Base-by-base conservation (phyloP, 2,888 invertebrate species). In the Calephelis perditalis region DNA sequence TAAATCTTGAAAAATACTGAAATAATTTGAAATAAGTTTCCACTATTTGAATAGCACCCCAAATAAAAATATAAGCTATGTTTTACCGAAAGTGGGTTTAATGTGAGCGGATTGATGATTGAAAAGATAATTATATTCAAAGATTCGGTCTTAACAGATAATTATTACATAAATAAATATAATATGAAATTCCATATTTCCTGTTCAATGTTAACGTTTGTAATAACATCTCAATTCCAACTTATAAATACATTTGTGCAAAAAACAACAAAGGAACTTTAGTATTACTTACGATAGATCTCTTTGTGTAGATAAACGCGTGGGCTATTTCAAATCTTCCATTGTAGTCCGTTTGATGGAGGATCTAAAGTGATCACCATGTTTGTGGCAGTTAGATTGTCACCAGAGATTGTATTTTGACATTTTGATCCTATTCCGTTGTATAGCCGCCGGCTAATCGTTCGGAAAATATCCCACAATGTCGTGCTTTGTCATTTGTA, bases 341-440 rank as follows among this genome's bases (percentile, higher is more conserved):
- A 40, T 52, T 52, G 52, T 52, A 11, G 11, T 52, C 52, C 11
- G 26, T 52, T 26, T 52, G 52, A 52, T 52, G 52, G 26, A 52
- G 52, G 52, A 35, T 52, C 52, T 52, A 35, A 52, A 52, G 36
- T 52, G 52, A 52, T 52, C 52, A 52, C 40, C 46, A 40, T 59
- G n/a, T 43, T 15, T 15, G 37, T 52, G 12, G 4, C 36, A 12
- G 44, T 35, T 72, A 82, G 86, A 86, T 87, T 71, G 80, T 77
- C 75, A 73, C 72, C 70, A 69, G 68, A 83, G 87, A 88, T 88
- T 82, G 84, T 85, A 86, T 87, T 86, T 87, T 89, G 89, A 87
- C 89, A 81, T 88, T 86, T 87, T 83, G 83, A 89, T 90, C 87
- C 86, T 72, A 85, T 90, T 87, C 82, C 77, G 77, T 68, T 68